Percentiles rank a stretch among this genome's conserved stretches.
These are phyloP conservation scores for Athrips mouffetella DNA, from an alignment of 2,888 invertebrate species.

Conservation along the genomic window DNA sequence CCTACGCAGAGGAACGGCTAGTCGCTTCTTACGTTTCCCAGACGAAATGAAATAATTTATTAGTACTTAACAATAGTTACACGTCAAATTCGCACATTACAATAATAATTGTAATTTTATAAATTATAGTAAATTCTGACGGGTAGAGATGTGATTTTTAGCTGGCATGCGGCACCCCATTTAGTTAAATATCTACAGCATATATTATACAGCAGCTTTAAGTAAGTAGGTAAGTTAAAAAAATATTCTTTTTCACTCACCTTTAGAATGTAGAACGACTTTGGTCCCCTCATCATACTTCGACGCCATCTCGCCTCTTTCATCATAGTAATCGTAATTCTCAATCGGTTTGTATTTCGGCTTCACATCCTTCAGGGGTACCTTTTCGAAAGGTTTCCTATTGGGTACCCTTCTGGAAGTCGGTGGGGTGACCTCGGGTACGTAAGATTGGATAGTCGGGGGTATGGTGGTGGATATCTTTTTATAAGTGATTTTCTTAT, in stretches of 20 bases:
- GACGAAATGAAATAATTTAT: too few relatives aligned
- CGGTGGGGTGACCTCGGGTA: slow-evolving; percentile 26
- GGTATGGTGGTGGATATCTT: slow-evolving; percentile 56
- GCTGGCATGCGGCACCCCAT: too few relatives aligned
- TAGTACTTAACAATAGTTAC: too few relatives aligned
- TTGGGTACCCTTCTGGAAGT: slow-evolving; percentile 31
- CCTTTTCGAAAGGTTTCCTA: slow-evolving; percentile 53
- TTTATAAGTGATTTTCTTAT: slow-evolving; percentile 54
- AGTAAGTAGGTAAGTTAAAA: not conserved
- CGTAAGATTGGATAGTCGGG: slow-evolving; percentile 35
- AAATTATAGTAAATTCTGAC: too few relatives aligned
- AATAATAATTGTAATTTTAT: too few relatives aligned
- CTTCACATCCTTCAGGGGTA: slow-evolving; percentile 33
- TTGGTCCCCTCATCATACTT: slow-evolving; percentile 75
- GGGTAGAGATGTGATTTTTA: too few relatives aligned
- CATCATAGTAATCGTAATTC: slow-evolving; percentile 85
- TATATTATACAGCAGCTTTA: too few relatives aligned
- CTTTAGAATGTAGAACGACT: slow-evolving; percentile 74
- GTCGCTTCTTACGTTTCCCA: too few relatives aligned
- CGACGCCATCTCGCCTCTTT: slow-evolving; percentile 72
- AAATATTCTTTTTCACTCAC: slow-evolving; percentile 37
- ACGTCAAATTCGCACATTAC: too few relatives aligned
- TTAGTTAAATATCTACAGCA: too few relatives aligned
- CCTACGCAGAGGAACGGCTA: too few relatives aligned
- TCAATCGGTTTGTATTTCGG: slow-evolving; percentile 49